A percentile compares a stretch with the other conserved stretches of the same genome.
Conservation (phyloP, 2,888 invertebrate species). For the Odontothrips loti region DNA sequence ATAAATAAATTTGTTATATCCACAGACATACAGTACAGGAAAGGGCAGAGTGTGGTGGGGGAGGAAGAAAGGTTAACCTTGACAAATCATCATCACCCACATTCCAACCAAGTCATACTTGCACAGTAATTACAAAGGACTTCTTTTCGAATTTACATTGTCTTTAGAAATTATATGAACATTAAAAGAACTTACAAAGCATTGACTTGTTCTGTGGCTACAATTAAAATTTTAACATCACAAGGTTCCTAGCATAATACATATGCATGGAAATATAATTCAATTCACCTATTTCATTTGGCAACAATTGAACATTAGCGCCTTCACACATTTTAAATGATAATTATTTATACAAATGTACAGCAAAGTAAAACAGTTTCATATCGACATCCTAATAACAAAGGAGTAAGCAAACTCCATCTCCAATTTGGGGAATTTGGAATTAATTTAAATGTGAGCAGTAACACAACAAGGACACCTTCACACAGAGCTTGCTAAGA, state of each 20-base stretch:
- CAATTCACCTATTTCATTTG: conserved; percentile 26
- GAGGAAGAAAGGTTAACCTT: not conserved
- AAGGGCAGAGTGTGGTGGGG: not conserved
- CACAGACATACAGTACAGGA: not conserved
- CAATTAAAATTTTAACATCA: conserved; percentile 26
- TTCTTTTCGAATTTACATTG: not conserved
- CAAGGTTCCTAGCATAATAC: conserved; percentile 9
- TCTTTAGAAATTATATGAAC: not conserved
- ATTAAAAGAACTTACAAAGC: not conserved
- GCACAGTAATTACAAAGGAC: not conserved
- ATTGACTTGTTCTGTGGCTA: conserved; percentile 13
- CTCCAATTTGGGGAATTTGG: not conserved
- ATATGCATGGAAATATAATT: conserved; percentile 16
- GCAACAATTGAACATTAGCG: conserved; percentile 13
- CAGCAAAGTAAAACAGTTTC: not conserved
- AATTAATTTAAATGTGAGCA: not conserved
- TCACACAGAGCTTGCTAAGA: not conserved
- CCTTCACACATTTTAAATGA: not conserved
- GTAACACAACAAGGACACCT: not conserved
- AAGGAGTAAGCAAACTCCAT: not conserved
- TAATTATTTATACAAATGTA: conserved; percentile 6
- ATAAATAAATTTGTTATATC: too few species aligned
- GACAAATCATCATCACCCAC: too few species aligned
- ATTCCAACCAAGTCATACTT: too few species aligned
- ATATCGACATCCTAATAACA: not conserved